Evolutionary conservation across 2,113 vertebrate species (phyloP).

Genomic region (Rhizomys pruinosus): DNA sequence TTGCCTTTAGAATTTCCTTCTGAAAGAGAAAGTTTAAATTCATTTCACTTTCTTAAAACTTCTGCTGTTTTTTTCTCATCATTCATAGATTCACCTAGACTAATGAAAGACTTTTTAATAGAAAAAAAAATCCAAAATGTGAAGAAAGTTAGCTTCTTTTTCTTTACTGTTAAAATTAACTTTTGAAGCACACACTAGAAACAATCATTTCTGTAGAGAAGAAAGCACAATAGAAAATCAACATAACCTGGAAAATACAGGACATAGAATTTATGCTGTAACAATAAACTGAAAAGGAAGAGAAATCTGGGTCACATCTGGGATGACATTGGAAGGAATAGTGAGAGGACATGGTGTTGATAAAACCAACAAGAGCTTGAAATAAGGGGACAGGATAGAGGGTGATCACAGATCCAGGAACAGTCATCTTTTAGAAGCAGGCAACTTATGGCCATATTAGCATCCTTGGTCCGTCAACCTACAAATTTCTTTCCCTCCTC

Average conservation of each 20-base stretch:
- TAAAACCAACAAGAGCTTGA: not conserved
- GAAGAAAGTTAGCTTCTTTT: not conserved
- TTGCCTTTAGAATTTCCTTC: not conserved
- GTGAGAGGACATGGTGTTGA: not conserved
- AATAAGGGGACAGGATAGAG: not conserved
- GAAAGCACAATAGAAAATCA: not conserved
- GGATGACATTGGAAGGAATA: not conserved
- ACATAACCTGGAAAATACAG: not conserved
- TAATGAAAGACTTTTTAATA: not conserved
- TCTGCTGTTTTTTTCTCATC: constrained; percentile 14
- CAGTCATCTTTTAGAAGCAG: not conserved
- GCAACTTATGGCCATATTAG: not conserved
- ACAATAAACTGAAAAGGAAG: not conserved
- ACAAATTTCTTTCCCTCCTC: not conserved
- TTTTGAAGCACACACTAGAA: not conserved
- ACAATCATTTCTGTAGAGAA: not conserved
- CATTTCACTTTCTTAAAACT: not conserved
- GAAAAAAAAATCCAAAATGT: not conserved
- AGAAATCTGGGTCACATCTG: not conserved
- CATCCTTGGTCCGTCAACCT: not conserved
- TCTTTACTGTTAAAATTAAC: not conserved
- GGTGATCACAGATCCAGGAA: not conserved
- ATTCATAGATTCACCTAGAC: not conserved
- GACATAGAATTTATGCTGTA: not conserved
- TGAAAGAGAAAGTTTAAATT: not conserved